A percentile compares a stretch with the other conserved stretches of the same genome.
These are phyloP conservation scores for Morinoia aosen DNA, from an alignment of 2,888 invertebrate species.

Conservation along the genomic window DNA sequence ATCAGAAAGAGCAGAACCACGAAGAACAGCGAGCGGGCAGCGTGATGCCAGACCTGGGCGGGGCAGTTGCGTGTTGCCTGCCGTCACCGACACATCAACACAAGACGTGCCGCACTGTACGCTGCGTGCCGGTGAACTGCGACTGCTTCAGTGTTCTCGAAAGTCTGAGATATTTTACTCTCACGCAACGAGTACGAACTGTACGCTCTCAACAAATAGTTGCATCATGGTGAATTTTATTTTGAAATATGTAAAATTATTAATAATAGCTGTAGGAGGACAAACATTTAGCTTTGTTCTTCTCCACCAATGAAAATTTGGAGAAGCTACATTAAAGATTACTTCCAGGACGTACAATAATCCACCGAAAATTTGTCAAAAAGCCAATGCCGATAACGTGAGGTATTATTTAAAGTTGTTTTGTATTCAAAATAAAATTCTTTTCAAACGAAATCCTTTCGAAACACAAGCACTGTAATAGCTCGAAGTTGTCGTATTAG, in stretches of 20 bases:
- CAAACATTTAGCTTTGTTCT: not conserved
- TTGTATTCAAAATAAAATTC: too few species aligned
- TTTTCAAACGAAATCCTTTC: not conserved
- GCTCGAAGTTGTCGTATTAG: not conserved
- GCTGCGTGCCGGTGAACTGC: not conserved
- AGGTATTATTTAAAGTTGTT: not conserved
- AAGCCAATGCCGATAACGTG: not conserved
- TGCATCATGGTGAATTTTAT: not conserved
- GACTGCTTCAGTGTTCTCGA: not conserved
- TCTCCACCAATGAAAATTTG: not conserved
- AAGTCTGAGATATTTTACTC: not conserved
- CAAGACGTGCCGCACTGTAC: not conserved
- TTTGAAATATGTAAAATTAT: not conserved
- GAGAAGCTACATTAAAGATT: not conserved
- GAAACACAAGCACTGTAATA: not conserved
- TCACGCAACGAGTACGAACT: not conserved
- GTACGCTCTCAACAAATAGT: not conserved
- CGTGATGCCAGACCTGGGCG: not conserved
- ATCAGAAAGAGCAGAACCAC: not conserved
- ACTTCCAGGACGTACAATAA: not conserved
- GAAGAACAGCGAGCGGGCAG: not conserved
- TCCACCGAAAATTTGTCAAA: not conserved
- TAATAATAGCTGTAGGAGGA: not conserved
- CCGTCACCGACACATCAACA: not conserved
- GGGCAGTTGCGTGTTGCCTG: constrained; percentile 9